Evolutionary conservation across 1,140 invertebrate genomes (phyloP), one percentile per base, ranked within the genome.

Genomic region (Dysdera silvatica): DNA sequence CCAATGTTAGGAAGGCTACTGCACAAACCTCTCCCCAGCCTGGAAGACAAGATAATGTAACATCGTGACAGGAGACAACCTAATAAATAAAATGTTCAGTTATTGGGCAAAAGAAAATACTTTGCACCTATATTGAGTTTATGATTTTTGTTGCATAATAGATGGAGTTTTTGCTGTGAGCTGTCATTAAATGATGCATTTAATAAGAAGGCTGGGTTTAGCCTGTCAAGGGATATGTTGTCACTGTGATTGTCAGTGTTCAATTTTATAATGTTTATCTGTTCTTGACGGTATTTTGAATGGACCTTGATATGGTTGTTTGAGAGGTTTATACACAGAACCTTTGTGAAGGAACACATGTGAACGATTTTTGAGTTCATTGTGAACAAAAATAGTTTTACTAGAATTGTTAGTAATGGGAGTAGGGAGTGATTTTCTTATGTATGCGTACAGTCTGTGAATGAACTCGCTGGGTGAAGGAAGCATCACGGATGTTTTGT

Each of bases 171-270:
- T n/a, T n/a, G n/a, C n/a, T n/a, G n/a, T n/a, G n/a, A n/a, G n/a
- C n/a, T n/a, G n/a, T n/a, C n/a, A n/a, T n/a, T n/a, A n/a, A n/a
- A n/a, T n/a, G n/a, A n/a, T n/a, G n/a, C n/a, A n/a, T n/a, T n/a
- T n/a, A n/a, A n/a, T n/a, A 52, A 23, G 20, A 37, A 40, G 20
- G 53, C 53, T 6, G 53, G 53, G 35, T 55, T 55, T 14, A 55
- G 29, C 6, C 53, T 12, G 32, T 55, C 52, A 7, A 52, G 8
- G 5, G 24, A 28, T 10, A 52, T 28, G 26, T 20, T 24, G 23
- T 10, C 8, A 14, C 10, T 7, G 8, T 32, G 8, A 10, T 28
- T 28, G 12, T 32, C 12, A 6, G 31, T 54, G 7, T 26, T 12
- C 23, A 6, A 57, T 4, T 24, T 14, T 16, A 24, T 43, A 41